Percentiles rank a stretch among this genome's conserved stretches.
Conservation (phyloP, 2,113 vertebrate species). For the Ardeotis arabs region DNA sequence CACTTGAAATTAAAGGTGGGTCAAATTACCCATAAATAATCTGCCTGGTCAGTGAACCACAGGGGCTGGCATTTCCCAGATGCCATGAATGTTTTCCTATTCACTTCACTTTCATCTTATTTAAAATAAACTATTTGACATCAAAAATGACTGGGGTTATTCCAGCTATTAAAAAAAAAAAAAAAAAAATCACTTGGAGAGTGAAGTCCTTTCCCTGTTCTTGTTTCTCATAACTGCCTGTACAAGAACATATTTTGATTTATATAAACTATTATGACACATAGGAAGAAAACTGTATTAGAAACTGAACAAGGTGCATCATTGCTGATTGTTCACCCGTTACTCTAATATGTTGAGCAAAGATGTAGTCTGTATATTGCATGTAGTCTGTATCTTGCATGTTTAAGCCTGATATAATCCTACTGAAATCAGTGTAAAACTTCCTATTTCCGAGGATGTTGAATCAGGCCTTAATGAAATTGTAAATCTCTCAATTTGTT, state of each 20-base stretch:
- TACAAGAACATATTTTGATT: neutral
- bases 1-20: conserved; percentile 47
- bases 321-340: neutral
- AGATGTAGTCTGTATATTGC: rapidly evolving
- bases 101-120: conserved; percentile 31
- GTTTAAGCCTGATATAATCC: neutral
- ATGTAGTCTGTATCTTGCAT: neutral
- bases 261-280: neutral
- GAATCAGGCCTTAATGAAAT: neutral
- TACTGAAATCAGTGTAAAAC: neutral
- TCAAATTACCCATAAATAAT: conserved; percentile 44
- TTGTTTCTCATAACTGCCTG: neutral
- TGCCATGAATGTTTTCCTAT: conserved; percentile 13
- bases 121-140: conserved; percentile 21
- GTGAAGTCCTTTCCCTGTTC: neutral
- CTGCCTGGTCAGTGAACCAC: conserved; percentile 30
- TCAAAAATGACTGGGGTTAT: neutral
- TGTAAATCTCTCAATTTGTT: neutral
- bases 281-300: neutral
- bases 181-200: neutral
- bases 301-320: neutral
- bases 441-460: neutral
- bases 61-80: conserved; percentile 6
- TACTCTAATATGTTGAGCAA: neutral
- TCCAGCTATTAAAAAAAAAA: neutral